Percentiles rank a stretch among this genome's conserved stretches.
phyloP scores from a whole-genome alignment of 2,797 vertebrate species.

The Leptodactylus fallax region DNA sequence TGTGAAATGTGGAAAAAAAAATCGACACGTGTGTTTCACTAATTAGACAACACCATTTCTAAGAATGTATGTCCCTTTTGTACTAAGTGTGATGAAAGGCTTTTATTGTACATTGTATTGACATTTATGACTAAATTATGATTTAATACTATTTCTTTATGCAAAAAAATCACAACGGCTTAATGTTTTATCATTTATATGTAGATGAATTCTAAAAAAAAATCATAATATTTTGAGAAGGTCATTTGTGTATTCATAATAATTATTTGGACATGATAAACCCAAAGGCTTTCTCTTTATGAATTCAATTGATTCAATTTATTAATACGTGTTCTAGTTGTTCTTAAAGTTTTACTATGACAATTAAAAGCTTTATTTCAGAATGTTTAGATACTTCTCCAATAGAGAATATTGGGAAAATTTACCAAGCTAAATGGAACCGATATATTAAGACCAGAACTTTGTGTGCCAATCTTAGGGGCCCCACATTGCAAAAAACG shows the following conservation, averaged over 20 bases:
- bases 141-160: neutral
- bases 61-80: constrained; percentile 17
- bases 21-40: constrained; percentile 40
- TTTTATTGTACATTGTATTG: constrained; percentile 14
- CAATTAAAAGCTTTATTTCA: no score
- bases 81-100: constrained; percentile 8
- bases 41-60: constrained; percentile 55
- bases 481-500: no score
- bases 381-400: no score
- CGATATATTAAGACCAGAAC: no score
- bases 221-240: neutral
- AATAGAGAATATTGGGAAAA: no score
- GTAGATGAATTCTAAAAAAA: neutral
- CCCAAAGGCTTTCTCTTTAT: no score
- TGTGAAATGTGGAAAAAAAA: constrained; percentile 50
- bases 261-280: neutral
- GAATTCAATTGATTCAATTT: no score
- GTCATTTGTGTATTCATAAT: neutral
- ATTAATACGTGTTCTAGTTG: no score
- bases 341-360: no score
- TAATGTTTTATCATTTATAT: neutral
- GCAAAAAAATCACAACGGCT: neutral
- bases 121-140: constrained; percentile 31
- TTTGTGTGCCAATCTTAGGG: no score
- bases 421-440: no score